Base-by-base conservation (phyloP, 2,113 vertebrate genomes). In the Microtus montanus region DNA sequence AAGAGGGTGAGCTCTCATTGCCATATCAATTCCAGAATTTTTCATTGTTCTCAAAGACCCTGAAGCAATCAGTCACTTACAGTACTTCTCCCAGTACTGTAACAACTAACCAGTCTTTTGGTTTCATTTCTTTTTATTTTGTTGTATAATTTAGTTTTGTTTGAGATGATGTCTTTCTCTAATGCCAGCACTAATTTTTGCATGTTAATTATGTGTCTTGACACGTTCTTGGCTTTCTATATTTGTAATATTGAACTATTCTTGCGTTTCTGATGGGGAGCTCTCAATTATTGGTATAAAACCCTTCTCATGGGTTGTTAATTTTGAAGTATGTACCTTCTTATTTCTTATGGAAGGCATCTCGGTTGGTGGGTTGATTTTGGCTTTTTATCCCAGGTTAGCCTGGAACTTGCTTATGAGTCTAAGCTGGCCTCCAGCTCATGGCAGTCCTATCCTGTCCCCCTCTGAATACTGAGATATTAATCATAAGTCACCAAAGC, bases 271-370 rank as follows among this genome's bases (percentile, higher is more conserved):
- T 83, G 20, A 38, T 20, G 26, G 15, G 19, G 22, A 77, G 15
- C 10, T 20, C 41, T 47, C 79, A 61, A 35, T 78, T 66, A 73
- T 84, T 91, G 44, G 6, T 78, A 49, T 93, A 54, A 71, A 7
- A 24, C 19, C 73, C 52, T 95, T 71, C n/a, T 86, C 64, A 41
- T 78, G 19, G 47, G 20, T 68, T 82, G 14, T 54, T 80, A 58
- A 85, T 47, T 79, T 84, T 88, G 83, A 94, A 85, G 71, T 79
- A 58, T 87, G 5, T 33, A 80, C 63, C 47, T 94, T 91, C 49
- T 79, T 84, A 44, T 44, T 84, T 82, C 30, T 83, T 78, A 66
- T 41, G 26, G 85, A 82, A 95, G 19, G 5, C 74, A 82, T 75
- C 28, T 89, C 80, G 28, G 28, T 68, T 86, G 63, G 17, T 49